Evolutionary conservation across 2,888 invertebrate genomes (phyloP).

Genomic region (Horisme vitalbata): DNA sequence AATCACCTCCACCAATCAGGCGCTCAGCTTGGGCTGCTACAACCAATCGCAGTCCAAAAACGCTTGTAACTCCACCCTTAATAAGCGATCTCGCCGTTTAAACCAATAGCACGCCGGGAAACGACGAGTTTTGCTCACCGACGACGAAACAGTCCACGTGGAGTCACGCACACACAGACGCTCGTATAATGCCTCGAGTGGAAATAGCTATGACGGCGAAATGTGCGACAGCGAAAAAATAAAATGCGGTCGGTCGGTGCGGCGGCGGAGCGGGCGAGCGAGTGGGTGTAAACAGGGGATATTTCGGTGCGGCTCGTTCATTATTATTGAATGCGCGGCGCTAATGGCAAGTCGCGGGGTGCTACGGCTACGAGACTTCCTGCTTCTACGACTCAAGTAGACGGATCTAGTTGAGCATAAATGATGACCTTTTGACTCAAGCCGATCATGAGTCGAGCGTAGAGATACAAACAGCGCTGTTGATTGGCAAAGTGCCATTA

Average conservation of each 20-base stretch:
- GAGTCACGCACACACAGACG: slow-evolving; percentile 73
- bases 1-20: slow-evolving; percentile 72
- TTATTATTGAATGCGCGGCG: slow-evolving; percentile 81
- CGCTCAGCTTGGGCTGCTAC: slow-evolving; percentile 41
- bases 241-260: slow-evolving; percentile 82
- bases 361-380: slow-evolving; percentile 43
- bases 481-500: background rate
- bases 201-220: slow-evolving; percentile 84
- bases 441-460: slow-evolving; percentile 10
- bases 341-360: slow-evolving; percentile 65
- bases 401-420: slow-evolving; percentile 34
- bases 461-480: background rate
- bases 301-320: slow-evolving; percentile 81
- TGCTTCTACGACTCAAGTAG: slow-evolving; percentile 32
- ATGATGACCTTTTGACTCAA: slow-evolving; percentile 32
- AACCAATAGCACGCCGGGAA: slow-evolving; percentile 58
- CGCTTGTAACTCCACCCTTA: slow-evolving; percentile 82
- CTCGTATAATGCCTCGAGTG: slow-evolving; percentile 82
- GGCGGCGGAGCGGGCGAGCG: slow-evolving; percentile 67
- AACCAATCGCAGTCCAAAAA: slow-evolving; percentile 57
- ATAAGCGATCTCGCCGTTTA: slow-evolving; percentile 75
- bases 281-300: slow-evolving; percentile 83
- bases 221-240: slow-evolving; percentile 84
- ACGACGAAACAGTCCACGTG: slow-evolving; percentile 78
- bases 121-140: slow-evolving; percentile 69